phyloP scores from a whole-genome alignment of 2,797 vertebrate genomes.

The Trichosurus vulpecula region DNA sequence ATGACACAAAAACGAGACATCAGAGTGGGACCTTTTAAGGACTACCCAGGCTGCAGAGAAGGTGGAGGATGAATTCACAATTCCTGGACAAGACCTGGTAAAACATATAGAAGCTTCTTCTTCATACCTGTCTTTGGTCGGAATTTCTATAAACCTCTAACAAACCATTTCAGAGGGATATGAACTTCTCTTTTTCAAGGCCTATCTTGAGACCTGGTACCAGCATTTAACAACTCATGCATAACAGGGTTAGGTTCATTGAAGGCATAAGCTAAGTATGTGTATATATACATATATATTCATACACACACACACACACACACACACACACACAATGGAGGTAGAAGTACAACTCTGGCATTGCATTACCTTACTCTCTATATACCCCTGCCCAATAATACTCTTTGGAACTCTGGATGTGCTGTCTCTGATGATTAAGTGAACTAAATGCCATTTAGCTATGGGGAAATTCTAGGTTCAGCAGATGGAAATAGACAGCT shows the following conservation, averaged over 20 bases:
- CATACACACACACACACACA: too few relatives aligned
- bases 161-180: neutral
- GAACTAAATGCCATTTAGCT: neutral
- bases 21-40: neutral
- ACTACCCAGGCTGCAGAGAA: neutral
- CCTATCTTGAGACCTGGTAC: neutral
- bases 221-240: neutral
- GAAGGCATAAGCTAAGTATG: neutral
- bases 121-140: neutral
- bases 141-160: neutral
- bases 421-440: neutral
- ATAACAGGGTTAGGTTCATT: neutral
- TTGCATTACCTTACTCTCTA: neutral
- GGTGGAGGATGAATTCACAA: neutral
- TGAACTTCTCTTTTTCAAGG: neutral
- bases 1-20: neutral
- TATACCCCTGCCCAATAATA: neutral
- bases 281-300: too few relatives aligned
- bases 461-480: neutral
- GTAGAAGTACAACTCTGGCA: neutral
- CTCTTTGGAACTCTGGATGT: neutral
- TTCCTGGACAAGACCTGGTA: neutral
- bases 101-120: neutral
- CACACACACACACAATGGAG: too few relatives aligned
- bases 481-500: neutral